Evolutionary conservation across 1,140 invertebrate species (phyloP), one percentile per base, ranked within the genome.

Genomic region (Cardiocondyla obscurior): DNA sequence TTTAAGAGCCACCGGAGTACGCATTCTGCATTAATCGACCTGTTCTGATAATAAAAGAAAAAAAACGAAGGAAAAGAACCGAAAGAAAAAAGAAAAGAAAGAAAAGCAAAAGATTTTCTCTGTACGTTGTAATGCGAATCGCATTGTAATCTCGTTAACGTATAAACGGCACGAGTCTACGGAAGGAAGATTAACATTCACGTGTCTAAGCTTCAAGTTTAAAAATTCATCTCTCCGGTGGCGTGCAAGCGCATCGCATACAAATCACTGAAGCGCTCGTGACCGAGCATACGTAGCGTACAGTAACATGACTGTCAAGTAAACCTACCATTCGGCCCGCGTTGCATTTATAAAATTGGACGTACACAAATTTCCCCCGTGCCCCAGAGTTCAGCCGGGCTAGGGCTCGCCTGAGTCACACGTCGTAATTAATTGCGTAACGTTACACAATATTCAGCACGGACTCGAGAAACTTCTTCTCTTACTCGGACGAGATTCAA

Each of bases 251-350:
- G 14, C 42, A 51, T 65, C 44, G 74, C 74, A 77, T 77, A 53
- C 60, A 51, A 67, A 77, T 67, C 8, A 39, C 14, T 33, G 14
- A 64, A 64, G 22, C 58, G 74, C 46, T 51, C 74, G 74, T 77
- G 74, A 77, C 74, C 25, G 6, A 28, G 60, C 60, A 77, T 77
- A 51, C 33, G 16, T 51, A 49, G 39, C 33, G 16, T 51, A 49
- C 19, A 30, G 12, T 44, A 3, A n/a, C 28, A 25, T 33, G n/a
- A 12, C 16, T 6, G 44, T 12, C 39, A 76, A 39, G n/a, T n/a
- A n/a, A n/a, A n/a, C n/a, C 36, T 22, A 8, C 25, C 55, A 69
- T 67, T 53, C 62, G 12, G 33, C 16, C 7, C 62, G 62, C 62
- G 33, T 79, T 46, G 46, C 8, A 69, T 69, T 79, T 14, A 67